A percentile compares a stretch with the other conserved stretches of the same genome.
These are phyloP conservation scores for Lysandra coridon DNA, from an alignment of 2,888 invertebrate species.

Conservation along the genomic window DNA sequence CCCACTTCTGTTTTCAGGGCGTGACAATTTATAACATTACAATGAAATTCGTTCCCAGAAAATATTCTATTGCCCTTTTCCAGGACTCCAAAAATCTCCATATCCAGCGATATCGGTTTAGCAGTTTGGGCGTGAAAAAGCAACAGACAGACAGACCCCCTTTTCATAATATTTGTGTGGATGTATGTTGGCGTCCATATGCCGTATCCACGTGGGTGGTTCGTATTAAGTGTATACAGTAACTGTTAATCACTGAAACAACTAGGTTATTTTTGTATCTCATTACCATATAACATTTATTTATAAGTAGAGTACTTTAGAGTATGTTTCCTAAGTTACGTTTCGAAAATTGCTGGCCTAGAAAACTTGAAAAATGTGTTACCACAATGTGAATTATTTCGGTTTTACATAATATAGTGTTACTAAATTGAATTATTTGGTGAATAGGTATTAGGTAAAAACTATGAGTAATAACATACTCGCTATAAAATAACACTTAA, in stretches of 20 bases:
- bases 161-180: no score
- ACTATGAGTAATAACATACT: no score
- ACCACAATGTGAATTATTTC: neutral
- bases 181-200: neutral
- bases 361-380: neutral
- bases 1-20: no score
- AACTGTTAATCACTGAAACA: constrained; percentile 11
- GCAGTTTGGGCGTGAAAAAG: no score
- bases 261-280: neutral
- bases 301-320: constrained; percentile 28
- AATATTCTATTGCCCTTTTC: no score
- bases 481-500: neutral
- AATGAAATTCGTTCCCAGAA: no score
- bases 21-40: no score
- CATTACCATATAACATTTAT: constrained; percentile 41
- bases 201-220: neutral
- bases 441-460: no score
- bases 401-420: neutral
- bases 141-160: no score
- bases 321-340: neutral
- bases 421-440: neutral
- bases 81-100: no score
- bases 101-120: no score
- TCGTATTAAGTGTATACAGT: neutral
- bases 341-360: constrained; percentile 5